These are phyloP conservation scores for Porites rus DNA, from an alignment of 92 coral and sea anemone species.

Conservation along the genomic window DNA sequence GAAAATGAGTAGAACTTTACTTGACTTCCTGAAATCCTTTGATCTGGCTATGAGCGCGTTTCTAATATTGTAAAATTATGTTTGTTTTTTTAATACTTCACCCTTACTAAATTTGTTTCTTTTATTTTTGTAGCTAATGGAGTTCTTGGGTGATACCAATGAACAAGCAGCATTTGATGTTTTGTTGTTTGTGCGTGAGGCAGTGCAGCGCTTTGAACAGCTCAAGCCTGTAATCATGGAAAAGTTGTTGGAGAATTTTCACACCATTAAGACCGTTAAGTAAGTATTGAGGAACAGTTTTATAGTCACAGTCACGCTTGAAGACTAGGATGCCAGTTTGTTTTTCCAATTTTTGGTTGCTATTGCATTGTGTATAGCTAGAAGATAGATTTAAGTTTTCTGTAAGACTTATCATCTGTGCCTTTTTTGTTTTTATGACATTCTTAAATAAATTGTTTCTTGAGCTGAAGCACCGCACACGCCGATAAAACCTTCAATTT, in stretches of 20 bases:
- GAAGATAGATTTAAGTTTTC: too few species aligned
- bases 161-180: conserved; percentile 99
- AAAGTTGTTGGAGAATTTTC: conserved; percentile 93
- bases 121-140: conserved; percentile 81
- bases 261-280: conserved; percentile 96
- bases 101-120: neutral
- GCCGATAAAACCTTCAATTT: too few species aligned
- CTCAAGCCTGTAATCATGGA: conserved; percentile 96
- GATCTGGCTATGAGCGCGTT: too few species aligned
- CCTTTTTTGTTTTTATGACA: too few species aligned
- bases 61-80: neutral
- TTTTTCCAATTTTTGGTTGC: too few species aligned
- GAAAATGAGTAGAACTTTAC: too few species aligned
- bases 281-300: conserved; percentile 46
- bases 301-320: neutral
- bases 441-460: too few species aligned
- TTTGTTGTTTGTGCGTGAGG: conserved; percentile 97
- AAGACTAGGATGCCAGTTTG: too few species aligned
- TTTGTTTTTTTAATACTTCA: neutral
- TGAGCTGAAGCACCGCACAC: too few species aligned
- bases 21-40: too few species aligned
- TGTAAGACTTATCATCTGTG: too few species aligned
- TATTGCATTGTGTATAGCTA: too few species aligned
- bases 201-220: conserved; percentile 96
- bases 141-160: conserved; percentile 96